Evolutionary conservation across 2,113 vertebrate genomes (phyloP).

Genomic region (Myotis brandtii): DNA sequence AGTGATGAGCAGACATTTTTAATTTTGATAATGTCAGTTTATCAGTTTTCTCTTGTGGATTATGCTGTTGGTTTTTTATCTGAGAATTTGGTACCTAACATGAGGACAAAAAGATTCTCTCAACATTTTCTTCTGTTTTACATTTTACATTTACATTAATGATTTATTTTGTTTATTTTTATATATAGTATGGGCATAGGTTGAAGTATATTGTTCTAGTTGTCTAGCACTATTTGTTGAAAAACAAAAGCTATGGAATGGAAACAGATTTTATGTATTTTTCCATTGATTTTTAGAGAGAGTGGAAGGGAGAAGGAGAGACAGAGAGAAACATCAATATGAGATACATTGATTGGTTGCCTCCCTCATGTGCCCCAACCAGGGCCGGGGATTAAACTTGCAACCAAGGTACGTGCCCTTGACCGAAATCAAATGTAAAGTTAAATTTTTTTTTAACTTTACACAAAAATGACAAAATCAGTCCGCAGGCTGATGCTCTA

Average conservation of each 20-base stretch:
- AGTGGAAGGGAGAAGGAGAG: too few species aligned
- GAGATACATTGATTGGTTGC: too few species aligned
- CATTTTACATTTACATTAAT: background rate
- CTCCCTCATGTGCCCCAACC: too few species aligned
- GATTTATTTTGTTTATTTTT: constrained; percentile 20
- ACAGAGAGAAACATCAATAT: too few species aligned
- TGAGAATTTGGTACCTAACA: background rate
- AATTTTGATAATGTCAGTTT: constrained; percentile 37
- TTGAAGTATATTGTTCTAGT: background rate
- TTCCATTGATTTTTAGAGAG: too few species aligned
- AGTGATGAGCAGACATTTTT: background rate
- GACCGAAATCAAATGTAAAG: too few species aligned
- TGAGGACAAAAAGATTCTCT: background rate
- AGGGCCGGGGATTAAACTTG: too few species aligned
- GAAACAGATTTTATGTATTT: background rate
- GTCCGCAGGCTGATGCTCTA: too few species aligned
- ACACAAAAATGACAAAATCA: too few species aligned
- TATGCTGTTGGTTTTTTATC: constrained; percentile 3
- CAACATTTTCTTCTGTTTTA: constrained; percentile 20
- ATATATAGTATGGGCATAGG: background rate
- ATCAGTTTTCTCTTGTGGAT: constrained; percentile 17
- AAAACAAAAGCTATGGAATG: background rate
- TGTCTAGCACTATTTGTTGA: background rate
- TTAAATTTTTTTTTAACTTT: too few species aligned
- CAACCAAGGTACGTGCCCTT: too few species aligned